These are phyloP conservation scores for Rhynchonycteris naso DNA, from an alignment of 2,797 vertebrate species.

Conservation along the genomic window DNA sequence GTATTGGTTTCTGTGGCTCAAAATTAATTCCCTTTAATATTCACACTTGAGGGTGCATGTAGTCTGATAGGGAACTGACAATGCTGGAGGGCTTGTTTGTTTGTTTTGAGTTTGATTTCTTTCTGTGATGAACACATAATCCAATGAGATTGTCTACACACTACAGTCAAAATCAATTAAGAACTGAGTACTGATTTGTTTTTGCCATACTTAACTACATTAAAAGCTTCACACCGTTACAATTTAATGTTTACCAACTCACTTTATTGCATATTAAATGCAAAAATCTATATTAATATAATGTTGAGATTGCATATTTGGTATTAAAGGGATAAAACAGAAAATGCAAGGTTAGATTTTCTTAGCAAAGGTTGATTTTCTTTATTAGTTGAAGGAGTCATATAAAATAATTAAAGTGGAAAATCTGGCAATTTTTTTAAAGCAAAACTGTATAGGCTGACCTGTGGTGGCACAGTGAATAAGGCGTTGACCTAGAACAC, in stretches of 20 bases:
- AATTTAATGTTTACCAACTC: conserved; percentile 72
- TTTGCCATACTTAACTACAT: conserved; percentile 71
- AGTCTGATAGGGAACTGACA: conserved; percentile 32
- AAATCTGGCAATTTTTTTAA: neutral
- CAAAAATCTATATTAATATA: conserved; percentile 62
- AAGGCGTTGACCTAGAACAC: no score
- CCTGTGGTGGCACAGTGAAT: no score
- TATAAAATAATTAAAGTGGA: conserved; percentile 1
- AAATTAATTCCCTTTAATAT: conserved; percentile 53
- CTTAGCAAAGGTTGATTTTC: neutral
- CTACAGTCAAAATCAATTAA: conserved; percentile 76
- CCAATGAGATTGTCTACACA: conserved; percentile 69
- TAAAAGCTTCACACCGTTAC: conserved; percentile 64
- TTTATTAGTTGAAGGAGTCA: neutral
- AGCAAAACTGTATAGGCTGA: neutral
- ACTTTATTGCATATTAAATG: conserved; percentile 65
- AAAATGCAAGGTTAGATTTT: conserved; percentile 45
- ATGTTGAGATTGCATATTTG: conserved; percentile 42
- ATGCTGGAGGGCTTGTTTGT: conserved; percentile 57
- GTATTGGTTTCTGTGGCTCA: conserved; percentile 19
- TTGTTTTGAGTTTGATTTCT: conserved; percentile 60
- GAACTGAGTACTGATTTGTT: conserved; percentile 70
- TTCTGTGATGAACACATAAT: conserved; percentile 75
- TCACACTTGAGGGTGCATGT: neutral
- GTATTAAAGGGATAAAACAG: conserved; percentile 6